Evolutionary conservation across 2,797 vertebrate species (phyloP), one percentile per base, ranked within the genome.

Genomic region (Typhlichthys eigenmanni): DNA sequence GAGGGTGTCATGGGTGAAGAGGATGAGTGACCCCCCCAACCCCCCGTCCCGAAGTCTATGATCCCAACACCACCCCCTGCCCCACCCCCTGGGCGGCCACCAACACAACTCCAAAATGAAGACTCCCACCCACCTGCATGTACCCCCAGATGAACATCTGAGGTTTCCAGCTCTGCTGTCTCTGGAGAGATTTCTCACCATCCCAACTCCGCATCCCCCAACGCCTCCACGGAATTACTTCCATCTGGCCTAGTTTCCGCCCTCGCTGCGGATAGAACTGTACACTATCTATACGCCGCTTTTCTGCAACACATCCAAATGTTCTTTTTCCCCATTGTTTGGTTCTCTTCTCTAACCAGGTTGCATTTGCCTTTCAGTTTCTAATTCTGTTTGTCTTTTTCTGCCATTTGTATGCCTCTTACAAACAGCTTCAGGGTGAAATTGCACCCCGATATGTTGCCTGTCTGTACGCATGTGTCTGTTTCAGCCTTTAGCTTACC

Each of bases 241-340:
- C 85, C 88, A 89, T 89, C 73, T 91, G 90, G 89, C 91, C 90
- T 91, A 91, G 80, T 92, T 91, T 90, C 80, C 64, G 49, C 81
- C 82, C 72, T 86, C 77, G 47, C 87, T 81, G 56, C 75, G 47
- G 63, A 83, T 80, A 73, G 85, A 87, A 70, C 76, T 81, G 75
- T 83, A 71, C 52, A 64, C 69, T 58, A 83, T 85, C 78, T 84
- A 81, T 81, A 85, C 62, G 58, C 75, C 84, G 47, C 81, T 80
- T 78, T 68, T 66, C 68, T 80, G 47, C 56, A 66, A 79, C 72
- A 78, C 75, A 60, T 83, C 64, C 71, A 74, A 71, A 78, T 71
- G 66, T 68, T 75, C 58, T 43, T 78, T 65, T 57, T 64, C 62
- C 46, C 70, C 74, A 13, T 62, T 74, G n/a, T 69, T 60, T 64